Evolutionary conservation across 2,888 invertebrate species (phyloP).

Genomic region (Litoditis marina): DNA sequence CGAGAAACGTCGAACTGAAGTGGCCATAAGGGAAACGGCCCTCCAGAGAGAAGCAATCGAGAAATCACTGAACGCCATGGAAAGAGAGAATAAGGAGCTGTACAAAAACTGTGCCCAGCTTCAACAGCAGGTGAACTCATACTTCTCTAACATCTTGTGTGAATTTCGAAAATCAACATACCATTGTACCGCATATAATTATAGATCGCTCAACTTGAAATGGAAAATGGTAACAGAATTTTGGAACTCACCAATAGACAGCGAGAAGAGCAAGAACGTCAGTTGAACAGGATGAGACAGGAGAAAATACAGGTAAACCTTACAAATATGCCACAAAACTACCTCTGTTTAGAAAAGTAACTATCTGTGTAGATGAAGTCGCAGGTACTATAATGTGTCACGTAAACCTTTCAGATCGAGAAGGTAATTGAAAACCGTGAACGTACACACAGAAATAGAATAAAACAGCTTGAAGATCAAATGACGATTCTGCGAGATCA

Average conservation of each 20-base stretch:
- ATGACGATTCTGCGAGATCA: slow-evolving; percentile 56
- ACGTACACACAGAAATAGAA: slow-evolving; percentile 53
- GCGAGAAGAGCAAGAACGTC: slow-evolving; percentile 59
- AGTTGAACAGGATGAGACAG: slow-evolving; percentile 53
- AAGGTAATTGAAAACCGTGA: slow-evolving; percentile 60
- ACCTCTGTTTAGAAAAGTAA: neutral
- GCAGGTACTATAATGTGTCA: no score
- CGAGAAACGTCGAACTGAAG: slow-evolving; percentile 58
- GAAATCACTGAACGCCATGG: slow-evolving; percentile 61
- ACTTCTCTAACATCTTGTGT: no score
- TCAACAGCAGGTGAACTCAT: slow-evolving; percentile 57
- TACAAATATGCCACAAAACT: no score
- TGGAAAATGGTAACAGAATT: slow-evolving; percentile 61
- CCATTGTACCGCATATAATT: neutral
- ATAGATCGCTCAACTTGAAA: slow-evolving; percentile 58
- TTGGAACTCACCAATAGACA: slow-evolving; percentile 60
- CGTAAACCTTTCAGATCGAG: slow-evolving; percentile 57
- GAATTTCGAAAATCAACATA: no score
- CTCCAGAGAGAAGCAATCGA: slow-evolving; percentile 61
- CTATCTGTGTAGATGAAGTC: neutral
- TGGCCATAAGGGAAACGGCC: slow-evolving; percentile 59
- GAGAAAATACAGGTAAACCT: slow-evolving; percentile 54
- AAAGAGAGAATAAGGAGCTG: slow-evolving; percentile 59
- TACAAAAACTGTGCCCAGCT: slow-evolving; percentile 61
- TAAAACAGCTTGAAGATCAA: slow-evolving; percentile 59